These are phyloP conservation scores for Autographa pulchrina DNA, from an alignment of 2,888 invertebrate species.

Conservation along the genomic window DNA sequence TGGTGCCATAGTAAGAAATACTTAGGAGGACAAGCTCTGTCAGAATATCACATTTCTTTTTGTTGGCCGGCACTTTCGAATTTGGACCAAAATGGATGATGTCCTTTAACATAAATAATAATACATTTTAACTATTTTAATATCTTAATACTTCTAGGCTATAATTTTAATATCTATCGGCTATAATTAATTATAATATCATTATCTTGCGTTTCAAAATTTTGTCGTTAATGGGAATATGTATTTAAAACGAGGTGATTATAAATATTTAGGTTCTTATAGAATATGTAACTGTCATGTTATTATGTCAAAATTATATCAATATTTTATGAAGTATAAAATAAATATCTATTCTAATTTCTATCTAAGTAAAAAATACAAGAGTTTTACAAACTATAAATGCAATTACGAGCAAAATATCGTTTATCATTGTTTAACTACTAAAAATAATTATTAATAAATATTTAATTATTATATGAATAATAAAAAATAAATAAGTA, in stretches of 20 bases:
- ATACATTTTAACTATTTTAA: not conserved
- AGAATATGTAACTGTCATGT: not conserved
- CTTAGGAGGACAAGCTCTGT: too few species aligned
- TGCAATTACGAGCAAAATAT: not conserved
- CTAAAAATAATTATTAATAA: not conserved
- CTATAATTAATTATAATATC: not conserved
- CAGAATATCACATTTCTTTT: too few species aligned
- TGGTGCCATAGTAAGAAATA: too few species aligned
- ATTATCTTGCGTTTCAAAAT: not conserved
- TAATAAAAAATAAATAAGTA: not conserved
- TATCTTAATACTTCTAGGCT: not conserved
- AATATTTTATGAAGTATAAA: too few species aligned
- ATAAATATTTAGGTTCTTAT: not conserved
- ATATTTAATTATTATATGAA: not conserved
- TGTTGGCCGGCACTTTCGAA: too few species aligned
- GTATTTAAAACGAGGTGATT: not conserved
- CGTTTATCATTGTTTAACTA: not conserved
- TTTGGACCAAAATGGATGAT: too few species aligned
- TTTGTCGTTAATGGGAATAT: not conserved
- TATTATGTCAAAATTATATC: too few species aligned
- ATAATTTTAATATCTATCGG: not conserved
- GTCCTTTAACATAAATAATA: not conserved
- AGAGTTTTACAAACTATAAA: too few species aligned
- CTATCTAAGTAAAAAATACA: too few species aligned
- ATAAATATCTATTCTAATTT: too few species aligned